Evolutionary conservation across 2,888 invertebrate genomes (phyloP).

Genomic region (Anthophora plumipes): DNA sequence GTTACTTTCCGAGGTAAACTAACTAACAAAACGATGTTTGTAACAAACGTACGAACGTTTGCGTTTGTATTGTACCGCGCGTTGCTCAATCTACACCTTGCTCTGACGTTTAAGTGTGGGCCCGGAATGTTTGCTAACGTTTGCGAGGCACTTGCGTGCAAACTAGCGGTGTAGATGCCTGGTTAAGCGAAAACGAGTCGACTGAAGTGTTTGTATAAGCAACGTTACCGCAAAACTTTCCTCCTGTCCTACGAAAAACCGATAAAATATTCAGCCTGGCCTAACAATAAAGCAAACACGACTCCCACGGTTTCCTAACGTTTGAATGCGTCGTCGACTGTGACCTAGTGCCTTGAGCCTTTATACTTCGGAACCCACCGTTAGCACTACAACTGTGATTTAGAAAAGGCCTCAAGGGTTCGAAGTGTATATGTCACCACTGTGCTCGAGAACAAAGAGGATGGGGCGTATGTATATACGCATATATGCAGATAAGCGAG

Average conservation of each 20-base stretch:
- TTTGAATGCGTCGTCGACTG: constrained; percentile 46
- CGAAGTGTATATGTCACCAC: constrained; percentile 66
- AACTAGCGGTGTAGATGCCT: too few relatives aligned
- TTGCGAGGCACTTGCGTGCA: too few relatives aligned
- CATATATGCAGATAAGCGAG: too few relatives aligned
- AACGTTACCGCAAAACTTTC: constrained; percentile 29
- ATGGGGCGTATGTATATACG: constrained; percentile 8
- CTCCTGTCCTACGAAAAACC: constrained; percentile 36
- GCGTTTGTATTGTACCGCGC: too few relatives aligned
- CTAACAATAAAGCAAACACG: constrained; percentile 55
- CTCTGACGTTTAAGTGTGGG: too few relatives aligned
- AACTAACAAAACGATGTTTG: too few relatives aligned
- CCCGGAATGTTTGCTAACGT: too few relatives aligned
- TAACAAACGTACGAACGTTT: too few relatives aligned
- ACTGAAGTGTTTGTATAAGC: constrained; percentile 20
- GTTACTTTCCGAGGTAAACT: too few relatives aligned
- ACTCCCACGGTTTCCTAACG: constrained; percentile 42
- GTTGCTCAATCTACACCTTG: too few relatives aligned
- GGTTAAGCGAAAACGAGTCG: constrained; percentile 4
- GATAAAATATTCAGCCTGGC: constrained; percentile 53
- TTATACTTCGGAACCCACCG: constrained; percentile 55
- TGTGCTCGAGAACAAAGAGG: constrained; percentile 61
- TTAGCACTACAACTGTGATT: constrained; percentile 52
- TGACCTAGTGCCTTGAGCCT: constrained; percentile 59
- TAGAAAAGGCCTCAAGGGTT: constrained; percentile 60